A percentile compares a stretch with the other conserved stretches of the same genome.
Evolutionary conservation across 1,140 invertebrate species (phyloP).

Genomic region (Philopotamus ludificatus): DNA sequence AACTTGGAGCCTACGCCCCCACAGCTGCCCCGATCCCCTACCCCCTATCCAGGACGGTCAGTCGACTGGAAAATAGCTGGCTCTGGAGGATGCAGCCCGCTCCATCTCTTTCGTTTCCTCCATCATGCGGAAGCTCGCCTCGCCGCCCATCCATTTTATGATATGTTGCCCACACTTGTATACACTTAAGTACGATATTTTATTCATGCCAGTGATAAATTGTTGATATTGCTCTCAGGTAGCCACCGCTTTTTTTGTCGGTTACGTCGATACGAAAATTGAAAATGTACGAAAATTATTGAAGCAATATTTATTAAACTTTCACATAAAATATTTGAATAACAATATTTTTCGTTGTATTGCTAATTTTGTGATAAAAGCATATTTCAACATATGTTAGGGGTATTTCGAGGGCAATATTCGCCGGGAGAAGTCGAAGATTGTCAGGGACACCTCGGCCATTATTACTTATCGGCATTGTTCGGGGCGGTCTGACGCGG

Average conservation of each 20-base stretch:
- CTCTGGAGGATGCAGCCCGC: constrained; percentile 22
- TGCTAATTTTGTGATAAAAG: no score
- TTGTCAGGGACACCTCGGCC: constrained; percentile 10
- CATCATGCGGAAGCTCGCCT: not conserved
- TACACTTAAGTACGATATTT: constrained; percentile 22
- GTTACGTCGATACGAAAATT: no score
- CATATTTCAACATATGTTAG: no score
- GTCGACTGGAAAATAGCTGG: constrained; percentile 45
- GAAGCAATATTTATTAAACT: no score
- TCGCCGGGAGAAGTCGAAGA: not conserved
- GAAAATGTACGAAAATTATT: no score
- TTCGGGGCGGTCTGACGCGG: constrained; percentile 15
- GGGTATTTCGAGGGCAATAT: not conserved
- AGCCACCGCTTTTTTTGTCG: constrained; percentile 12
- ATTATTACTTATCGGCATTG: constrained; percentile 31
- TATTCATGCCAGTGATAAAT: constrained; percentile 30
- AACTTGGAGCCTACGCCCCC: no score
- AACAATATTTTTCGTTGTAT: no score
- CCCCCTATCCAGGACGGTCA: constrained; percentile 39
- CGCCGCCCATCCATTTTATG: constrained; percentile 25
- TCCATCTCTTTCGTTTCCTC: constrained; percentile 4
- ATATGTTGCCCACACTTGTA: constrained; percentile 27
- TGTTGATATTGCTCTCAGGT: constrained; percentile 21
- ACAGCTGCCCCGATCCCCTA: not conserved
- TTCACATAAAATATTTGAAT: constrained; percentile 6